phyloP scores from a whole-genome alignment of 2,888 invertebrate genomes.

The Lacanobia oleracea region DNA sequence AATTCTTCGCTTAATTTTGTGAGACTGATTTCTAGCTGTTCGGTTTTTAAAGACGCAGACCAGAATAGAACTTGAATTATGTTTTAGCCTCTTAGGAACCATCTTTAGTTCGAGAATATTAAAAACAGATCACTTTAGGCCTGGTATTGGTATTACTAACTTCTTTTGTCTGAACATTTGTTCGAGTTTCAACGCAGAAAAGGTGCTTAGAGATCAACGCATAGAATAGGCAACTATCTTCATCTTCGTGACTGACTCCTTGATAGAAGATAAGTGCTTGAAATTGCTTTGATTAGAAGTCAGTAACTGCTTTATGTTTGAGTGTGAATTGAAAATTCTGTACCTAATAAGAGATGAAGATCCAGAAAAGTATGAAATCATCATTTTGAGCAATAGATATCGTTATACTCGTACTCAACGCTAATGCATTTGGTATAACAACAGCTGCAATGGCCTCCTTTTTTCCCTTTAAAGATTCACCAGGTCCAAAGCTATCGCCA shows the following conservation, averaged over 20 bases:
- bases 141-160: not conserved
- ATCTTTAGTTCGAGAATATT: not conserved
- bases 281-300: no score
- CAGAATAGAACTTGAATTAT: not conserved
- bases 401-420: not conserved
- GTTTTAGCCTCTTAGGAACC: not conserved
- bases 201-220: no score
- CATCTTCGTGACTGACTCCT: not conserved
- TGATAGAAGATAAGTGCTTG: no score
- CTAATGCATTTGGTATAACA: no score
- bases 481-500: not conserved
- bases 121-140: not conserved
- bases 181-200: no score
- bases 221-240: not conserved
- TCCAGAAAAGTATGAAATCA: not conserved
- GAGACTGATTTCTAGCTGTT: not conserved
- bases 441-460: not conserved
- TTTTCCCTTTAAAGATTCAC: slow-evolving; percentile 9
- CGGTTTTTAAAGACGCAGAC: not conserved
- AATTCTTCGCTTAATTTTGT: slow-evolving; percentile 1
- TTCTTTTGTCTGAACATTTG: not conserved
- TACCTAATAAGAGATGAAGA: not conserved
- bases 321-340: not conserved
- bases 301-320: no score
- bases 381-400: not conserved